Evolutionary conservation across 2,888 invertebrate genomes (phyloP), one percentile per base, ranked within the genome.

Genomic region (Heliconius erato): DNA sequence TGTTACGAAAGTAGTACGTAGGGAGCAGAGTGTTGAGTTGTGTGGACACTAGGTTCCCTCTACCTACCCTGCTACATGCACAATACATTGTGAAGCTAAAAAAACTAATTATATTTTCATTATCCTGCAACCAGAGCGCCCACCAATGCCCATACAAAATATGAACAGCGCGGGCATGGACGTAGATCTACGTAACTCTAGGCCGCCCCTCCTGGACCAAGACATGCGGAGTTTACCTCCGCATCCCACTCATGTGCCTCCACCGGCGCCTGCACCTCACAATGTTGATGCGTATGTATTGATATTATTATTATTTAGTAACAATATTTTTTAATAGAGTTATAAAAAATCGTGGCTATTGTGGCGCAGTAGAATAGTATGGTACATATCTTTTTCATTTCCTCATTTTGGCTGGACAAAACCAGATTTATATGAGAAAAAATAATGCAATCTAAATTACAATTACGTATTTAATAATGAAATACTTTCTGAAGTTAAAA

Each of bases 221-320:
- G 98, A 98, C 92, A 97, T 98, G 97, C 96, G 98, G 85, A 96
- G 97, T 79, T 91, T 94, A 89, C 95, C 94, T 82, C 92, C 94
- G 78, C 85, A 86, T 67, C 91, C 93, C 80, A 94, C 92, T 83
- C 92, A 93, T 28, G 92, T 92, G 74, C 93, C 94, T 28, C 92
- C 92, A 79, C 93, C 92, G 49, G 89, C 89, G 6, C 88, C 87
- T 80, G 32, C 91, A 89, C 82, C 91, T n/a, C 89, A 88, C 9
- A 63, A 63, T 40, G 16, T 35, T 23, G 94, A 94, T 83, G 32
- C 89, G 94, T 94, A 86, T 74, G 93, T 89, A 80, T 74, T 40
- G 16, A 49, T 14, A 26, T 26, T 7, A 26, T 7, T 67, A 67
- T n/a, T 63, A 63, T 63, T 63, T 63, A n/a, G 63, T 63, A 23